phyloP scores from a whole-genome alignment of 2,113 vertebrate genomes.

The Phrynosoma platyrhinos region DNA sequence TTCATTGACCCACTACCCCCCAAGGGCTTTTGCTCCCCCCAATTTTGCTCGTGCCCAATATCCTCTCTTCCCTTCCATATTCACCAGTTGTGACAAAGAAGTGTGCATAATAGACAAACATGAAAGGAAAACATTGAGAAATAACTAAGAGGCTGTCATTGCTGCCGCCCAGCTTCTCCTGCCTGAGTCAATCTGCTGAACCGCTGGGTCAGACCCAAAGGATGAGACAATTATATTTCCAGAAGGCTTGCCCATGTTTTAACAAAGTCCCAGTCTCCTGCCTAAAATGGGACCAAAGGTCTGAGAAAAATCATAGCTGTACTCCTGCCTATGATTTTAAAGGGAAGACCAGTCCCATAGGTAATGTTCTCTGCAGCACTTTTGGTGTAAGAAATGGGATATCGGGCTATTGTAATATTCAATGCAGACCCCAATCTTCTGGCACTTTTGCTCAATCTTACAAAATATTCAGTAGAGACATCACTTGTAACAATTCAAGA shows the following conservation, averaged over 20 bases:
- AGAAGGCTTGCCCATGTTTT: not conserved
- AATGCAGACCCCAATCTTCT: slow-evolving; percentile 64
- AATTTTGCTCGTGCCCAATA: no score
- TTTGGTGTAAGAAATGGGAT: not conserved
- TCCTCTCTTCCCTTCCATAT: no score
- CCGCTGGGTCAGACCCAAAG: not conserved
- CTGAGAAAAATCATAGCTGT: not conserved
- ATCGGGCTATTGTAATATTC: slow-evolving; percentile 48
- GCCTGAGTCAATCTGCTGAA: not conserved
- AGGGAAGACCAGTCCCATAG: not conserved
- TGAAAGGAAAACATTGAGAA: not conserved
- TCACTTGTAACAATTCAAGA: slow-evolving; percentile 61
- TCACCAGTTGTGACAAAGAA: no score
- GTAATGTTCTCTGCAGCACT: not conserved
- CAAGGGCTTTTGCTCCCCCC: no score
- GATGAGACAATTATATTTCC: not conserved
- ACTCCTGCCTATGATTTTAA: not conserved
- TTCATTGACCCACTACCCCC: no score
- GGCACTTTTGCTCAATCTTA: slow-evolving; percentile 49
- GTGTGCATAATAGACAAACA: no score
- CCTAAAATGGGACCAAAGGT: not conserved
- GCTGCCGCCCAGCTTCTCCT: not conserved
- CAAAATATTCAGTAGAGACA: slow-evolving; percentile 65
- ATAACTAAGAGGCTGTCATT: not conserved
- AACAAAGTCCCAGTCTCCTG: not conserved